Evolutionary conservation across 2,888 invertebrate genomes (phyloP), one percentile per base, ranked within the genome.

Genomic region (Idaea straminata): DNA sequence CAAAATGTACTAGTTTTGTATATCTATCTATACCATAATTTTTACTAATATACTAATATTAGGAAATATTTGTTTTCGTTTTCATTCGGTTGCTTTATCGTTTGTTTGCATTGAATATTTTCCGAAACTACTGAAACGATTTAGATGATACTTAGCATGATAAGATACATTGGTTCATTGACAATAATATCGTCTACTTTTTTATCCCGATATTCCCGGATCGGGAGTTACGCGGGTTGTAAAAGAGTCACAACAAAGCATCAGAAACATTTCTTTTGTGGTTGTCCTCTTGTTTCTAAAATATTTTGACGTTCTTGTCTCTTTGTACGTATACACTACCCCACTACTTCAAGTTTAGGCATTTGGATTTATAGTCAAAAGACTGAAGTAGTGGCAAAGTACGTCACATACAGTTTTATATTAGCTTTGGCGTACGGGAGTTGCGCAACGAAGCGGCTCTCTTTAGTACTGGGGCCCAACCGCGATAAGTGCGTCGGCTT

Each of bases 381-480:
- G 80, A 80, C 74, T 82, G 82, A 73, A 81, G 75, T 77, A 78
- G 75, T 77, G 79, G 78, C 78, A 78, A 73, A 76, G 77, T 79
- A 79, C 81, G 83, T 83, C 83, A 83, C 80, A 81, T 75, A 83
- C 78, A 83, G 81, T 84, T 83, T 83, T 83, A 81, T 88, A 87
- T 87, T 85, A 87, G 83, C 82, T 86, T 82, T 82, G 80, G 77
- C 75, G 79, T 76, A 72, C 78, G 74, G 74, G 76, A 72, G 72
- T 76, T 80, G 83, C 77, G 78, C 84, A 83, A 77, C 80, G 83
- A 79, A 81, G 84, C 84, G 79, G 84, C 80, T 83, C 83, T 80
- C 86, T 85, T 80, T 82, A 85, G 79, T 81, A 81, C 86, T 83
- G 85, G 88, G 82, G n/a, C n/a, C n/a, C n/a, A n/a, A n/a, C n/a